Base-by-base conservation (phyloP, 2,797 vertebrate genomes). In the Acipenser oxyrinchus region DNA sequence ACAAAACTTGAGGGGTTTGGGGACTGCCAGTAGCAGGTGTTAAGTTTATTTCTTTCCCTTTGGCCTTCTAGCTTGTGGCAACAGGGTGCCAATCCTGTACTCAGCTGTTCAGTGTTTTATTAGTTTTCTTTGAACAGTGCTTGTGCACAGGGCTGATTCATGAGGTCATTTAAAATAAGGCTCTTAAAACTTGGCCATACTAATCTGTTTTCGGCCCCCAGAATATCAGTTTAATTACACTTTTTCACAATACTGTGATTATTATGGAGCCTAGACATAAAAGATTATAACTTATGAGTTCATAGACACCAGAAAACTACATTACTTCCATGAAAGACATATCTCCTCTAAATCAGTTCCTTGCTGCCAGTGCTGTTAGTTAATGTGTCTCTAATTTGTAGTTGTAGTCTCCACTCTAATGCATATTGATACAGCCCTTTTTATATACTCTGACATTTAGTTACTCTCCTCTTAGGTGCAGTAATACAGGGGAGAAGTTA, bases 1-100 rank as follows among this genome's bases (percentile, higher is more conserved):
- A 70, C 49, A 75, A 75, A 83, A 73, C 37, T 69, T 70, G 49
- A 23, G 78, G 66, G 72, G 75, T 76, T 70, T 71, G 70, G 76
- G 74, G 70, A 75, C 75, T 78, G 75, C 79, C 82, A 84, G 83
- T 87, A 88, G 87, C 87, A 91, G 83, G 84, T 91, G 85, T 86
- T 82, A 85, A 84, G 76, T 86, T 88, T 88, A 81, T 84, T 86
- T 83, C 77, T 78, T 83, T 80, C 81, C 78, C 74, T 71, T 61
- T 81, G 77, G 79, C 74, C 79, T 74, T 72, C 77, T 79, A 80
- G 82, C 70, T 76, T 66, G 69, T 65, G 66, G 72, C 76, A 73
- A 78, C 76, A 72, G 68, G 73, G 79, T 72, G 75, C 82, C 75
- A 73, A 71, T 86, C 83, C 79, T 82, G 71, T 75, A 71, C 81